Base-by-base conservation (phyloP, 2,888 invertebrate species). In the Drosophila anomelani region DNA sequence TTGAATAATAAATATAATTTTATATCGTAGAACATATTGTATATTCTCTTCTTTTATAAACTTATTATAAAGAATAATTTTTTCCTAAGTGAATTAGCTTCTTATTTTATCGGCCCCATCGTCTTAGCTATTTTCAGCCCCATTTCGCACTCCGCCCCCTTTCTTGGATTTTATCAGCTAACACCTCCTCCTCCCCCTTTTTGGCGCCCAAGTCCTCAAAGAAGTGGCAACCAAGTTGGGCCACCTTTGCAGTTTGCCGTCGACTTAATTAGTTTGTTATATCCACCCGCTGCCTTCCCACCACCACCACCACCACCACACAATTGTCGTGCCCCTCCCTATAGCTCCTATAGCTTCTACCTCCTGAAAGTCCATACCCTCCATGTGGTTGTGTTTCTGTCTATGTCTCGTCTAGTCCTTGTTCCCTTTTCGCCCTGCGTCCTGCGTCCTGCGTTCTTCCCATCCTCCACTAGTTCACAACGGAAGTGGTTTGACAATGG, bases 401-500 rank as follows among this genome's bases (percentile, higher is more conserved):
- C 55, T 44, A 64, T 59, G 73, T 73, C 73, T 75, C 75, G 75
- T 51, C 64, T 74, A 56, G 72, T 72, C 54, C 54, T 74, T 54
- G 57, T 12, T 53, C 39, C 71, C 61, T 23, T 9, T 20, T 15
- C 56, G 13, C 12, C 36, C 59, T 34, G 15, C 12, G 4, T 12
- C 36, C 59, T 34, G 15, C 12, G 4, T 12, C 32, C 32, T 13
- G 9, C 43, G 15, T 8, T 7, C 29, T 8, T 1, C 38, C 57
- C 29, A 29, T 32, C 26, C 29, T 29, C 44, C 34, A 39, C 57
- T 69, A 39, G 47, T 49, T 70, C 70, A 68, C 75, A 73, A 70
- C 84, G 84, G 84, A 88, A 88, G 84, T 83, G 88, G 87, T 88
- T 86, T 79, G 75, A 86, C 86, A 88, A 88, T 88, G 77, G 77